phyloP scores from a whole-genome alignment of 1,140 invertebrate genomes.

The Capitella teleta region DNA sequence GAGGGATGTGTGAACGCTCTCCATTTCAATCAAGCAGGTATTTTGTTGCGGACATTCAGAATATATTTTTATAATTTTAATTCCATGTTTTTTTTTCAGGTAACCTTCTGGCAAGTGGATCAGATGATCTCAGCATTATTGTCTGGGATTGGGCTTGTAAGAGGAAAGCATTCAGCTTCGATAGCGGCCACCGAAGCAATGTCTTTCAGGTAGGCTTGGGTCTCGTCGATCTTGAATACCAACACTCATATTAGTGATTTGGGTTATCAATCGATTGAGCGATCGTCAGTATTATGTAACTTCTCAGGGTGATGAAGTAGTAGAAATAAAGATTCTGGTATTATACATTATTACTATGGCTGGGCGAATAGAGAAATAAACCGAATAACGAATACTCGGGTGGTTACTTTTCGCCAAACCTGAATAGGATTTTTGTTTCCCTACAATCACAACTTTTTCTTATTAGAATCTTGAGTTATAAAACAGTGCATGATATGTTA shows the following conservation, averaged over 20 bases:
- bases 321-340: neutral
- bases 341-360: neutral
- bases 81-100: slow-evolving; percentile 40
- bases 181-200: slow-evolving; percentile 72
- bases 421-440: no score
- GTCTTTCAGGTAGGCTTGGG: slow-evolving; percentile 70
- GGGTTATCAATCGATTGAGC: neutral
- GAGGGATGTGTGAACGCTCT: slow-evolving; percentile 83
- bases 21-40: slow-evolving; percentile 71
- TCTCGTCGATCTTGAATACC: slow-evolving; percentile 29
- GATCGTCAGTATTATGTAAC: neutral
- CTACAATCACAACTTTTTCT: no score
- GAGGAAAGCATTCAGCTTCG: slow-evolving; percentile 52
- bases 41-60: slow-evolving; percentile 43
- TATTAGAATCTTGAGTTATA: no score
- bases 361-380: neutral
- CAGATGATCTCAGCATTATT: slow-evolving; percentile 74
- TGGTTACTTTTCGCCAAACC: no score
- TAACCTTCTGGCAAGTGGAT: slow-evolving; percentile 68
- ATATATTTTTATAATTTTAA: neutral
- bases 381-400: no score
- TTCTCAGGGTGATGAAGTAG: no score
- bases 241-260: neutral
- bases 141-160: slow-evolving; percentile 82
- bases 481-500: no score